Evolutionary conservation across 1,140 invertebrate genomes (phyloP).

Genomic region (Lasioglossum baleicum): DNA sequence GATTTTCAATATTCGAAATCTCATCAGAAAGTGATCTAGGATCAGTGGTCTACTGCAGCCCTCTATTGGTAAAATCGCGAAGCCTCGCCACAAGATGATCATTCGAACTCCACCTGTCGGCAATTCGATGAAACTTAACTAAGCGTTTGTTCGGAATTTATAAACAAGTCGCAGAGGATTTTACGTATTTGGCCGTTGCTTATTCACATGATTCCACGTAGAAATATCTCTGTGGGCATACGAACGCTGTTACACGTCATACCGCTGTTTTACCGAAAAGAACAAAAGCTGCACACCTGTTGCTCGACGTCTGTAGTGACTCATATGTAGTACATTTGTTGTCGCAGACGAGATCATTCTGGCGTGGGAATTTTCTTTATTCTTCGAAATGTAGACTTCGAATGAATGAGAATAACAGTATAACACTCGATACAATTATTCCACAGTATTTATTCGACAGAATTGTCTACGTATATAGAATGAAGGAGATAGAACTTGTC

Average conservation of each 20-base stretch:
- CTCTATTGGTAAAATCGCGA: background rate
- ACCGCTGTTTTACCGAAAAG: background rate
- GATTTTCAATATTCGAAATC: background rate
- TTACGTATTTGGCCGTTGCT: background rate
- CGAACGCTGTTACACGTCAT: background rate
- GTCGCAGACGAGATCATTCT: background rate
- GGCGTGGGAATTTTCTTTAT: background rate
- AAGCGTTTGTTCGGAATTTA: background rate
- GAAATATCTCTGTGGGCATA: background rate
- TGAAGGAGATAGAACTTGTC: too few species aligned
- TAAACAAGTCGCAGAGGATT: background rate
- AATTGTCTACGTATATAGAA: too few species aligned
- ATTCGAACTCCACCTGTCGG: constrained; percentile 25
- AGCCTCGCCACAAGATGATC: background rate
- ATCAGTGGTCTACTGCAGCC: background rate
- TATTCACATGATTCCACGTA: too few species aligned
- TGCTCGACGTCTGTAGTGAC: background rate
- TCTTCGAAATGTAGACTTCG: too few species aligned
- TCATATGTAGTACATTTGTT: background rate
- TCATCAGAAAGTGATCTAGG: background rate
- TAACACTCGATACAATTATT: background rate
- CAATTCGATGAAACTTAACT: background rate
- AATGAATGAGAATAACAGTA: background rate
- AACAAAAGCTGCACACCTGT: background rate
- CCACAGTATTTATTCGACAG: too few species aligned